A percentile compares a stretch with the other conserved stretches of the same genome.
Evolutionary conservation across 1,140 invertebrate species (phyloP).

Genomic region (Thalassaphorura encarpata): DNA sequence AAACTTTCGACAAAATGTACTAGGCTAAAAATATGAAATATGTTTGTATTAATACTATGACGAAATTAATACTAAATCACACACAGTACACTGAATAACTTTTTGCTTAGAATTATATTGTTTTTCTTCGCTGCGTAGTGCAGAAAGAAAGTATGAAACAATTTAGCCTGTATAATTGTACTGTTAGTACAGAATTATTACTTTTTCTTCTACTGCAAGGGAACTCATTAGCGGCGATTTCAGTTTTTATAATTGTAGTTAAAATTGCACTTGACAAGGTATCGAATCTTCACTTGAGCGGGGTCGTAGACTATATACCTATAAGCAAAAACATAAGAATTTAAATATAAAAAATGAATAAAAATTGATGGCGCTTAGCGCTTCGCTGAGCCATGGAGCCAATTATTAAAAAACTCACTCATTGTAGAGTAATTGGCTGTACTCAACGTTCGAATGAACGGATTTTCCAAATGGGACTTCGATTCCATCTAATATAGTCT

Average conservation of each 20-base stretch:
- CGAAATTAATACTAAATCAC: too few relatives aligned
- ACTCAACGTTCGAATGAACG: conserved; percentile 36
- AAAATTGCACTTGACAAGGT: conserved; percentile 68
- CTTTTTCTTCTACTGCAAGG: not conserved
- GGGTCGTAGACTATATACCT: conserved; percentile 85
- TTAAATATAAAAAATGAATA: not conserved
- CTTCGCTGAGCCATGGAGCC: not conserved
- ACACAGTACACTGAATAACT: too few relatives aligned
- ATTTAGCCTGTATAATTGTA: not conserved
- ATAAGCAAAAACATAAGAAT: conserved; percentile 26
- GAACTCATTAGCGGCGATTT: too few relatives aligned
- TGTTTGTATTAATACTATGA: too few relatives aligned
- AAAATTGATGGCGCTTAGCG: not conserved
- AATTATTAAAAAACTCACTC: conserved; percentile 65
- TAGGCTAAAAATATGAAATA: too few relatives aligned
- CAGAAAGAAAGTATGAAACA: not conserved
- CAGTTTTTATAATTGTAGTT: conserved; percentile 44
- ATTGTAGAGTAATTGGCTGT: conserved; percentile 62
- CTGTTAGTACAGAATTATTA: not conserved
- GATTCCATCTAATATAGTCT: conserved; percentile 44
- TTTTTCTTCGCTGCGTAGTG: not conserved
- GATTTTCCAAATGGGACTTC: conserved; percentile 66
- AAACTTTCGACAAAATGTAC: too few relatives aligned
- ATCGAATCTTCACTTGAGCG: conserved; percentile 73
- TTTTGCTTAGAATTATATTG: not conserved